Evolutionary conservation across 2,888 invertebrate species (phyloP), one percentile per base, ranked within the genome.

Genomic region (Chloromyia formosa): DNA sequence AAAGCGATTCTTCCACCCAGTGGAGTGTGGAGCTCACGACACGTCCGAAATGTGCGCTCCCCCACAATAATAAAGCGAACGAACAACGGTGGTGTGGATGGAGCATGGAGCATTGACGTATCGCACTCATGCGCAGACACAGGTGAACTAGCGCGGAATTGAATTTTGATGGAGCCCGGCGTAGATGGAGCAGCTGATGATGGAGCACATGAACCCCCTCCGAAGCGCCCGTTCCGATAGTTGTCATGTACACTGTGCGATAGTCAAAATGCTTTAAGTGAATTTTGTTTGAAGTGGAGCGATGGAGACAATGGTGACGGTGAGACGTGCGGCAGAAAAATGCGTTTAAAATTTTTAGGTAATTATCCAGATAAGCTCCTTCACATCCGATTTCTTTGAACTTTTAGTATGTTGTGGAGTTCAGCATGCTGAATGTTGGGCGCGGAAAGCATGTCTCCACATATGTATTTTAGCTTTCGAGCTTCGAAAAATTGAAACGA

Each of bases 61-160:
- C n/a, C 56, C 69, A 66, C 18, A 66, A 49, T 35, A 35, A 4
- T 2, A 7, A 35, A 35, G 27, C 27, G 7, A 35, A 35, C 27
- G 7, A 35, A 7, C 27, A 45, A 49, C 66, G 49, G 45, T 22
- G 27, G 27, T 35, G 27, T 35, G 22, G 49, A 49, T 35, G 54
- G 16, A 27, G 49, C 12, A 49, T 18, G n/a, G 56, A 18, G 58
- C 71, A 66, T 66, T 71, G 71, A 71, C 71, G 71, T 71, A 71
- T 71, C 56, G 58, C 40, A 71, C 71, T 71, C 71, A 71, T 71
- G 71, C 71, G 71, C 71, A 71, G 71, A 71, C 56, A 54, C 71
- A 71, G 71, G 71, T 71, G 71, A 71, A 71, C 71, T 71, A 40
- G 56, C 58, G 58, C 20, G 56, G 71, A 71, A 71, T 69, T 27